Percentiles rank a stretch among this genome's conserved stretches.
Conservation (phyloP, 2,888 invertebrate genomes). For the Ectemnius lituratus region DNA sequence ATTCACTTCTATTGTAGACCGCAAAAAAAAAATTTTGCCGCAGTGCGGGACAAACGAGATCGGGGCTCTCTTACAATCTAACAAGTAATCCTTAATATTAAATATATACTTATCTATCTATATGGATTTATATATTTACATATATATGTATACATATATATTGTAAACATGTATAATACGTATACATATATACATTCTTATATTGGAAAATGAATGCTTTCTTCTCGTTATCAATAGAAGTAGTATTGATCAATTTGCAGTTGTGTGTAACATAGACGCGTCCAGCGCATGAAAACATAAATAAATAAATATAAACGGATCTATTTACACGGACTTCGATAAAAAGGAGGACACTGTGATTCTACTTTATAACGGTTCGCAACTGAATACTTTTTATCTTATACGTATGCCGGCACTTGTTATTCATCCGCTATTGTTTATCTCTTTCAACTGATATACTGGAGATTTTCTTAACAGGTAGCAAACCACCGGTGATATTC, state of each 20-base stretch:
- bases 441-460: not conserved
- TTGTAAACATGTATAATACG: constrained; percentile 20
- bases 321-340: constrained; percentile 66
- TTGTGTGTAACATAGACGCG: constrained; percentile 72
- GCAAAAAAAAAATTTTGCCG: constrained; percentile 52
- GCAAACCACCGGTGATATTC: not conserved
- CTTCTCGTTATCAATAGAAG: constrained; percentile 61
- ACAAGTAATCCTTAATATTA: constrained; percentile 68
- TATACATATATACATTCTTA: constrained; percentile 52
- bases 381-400: not conserved
- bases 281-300: constrained; percentile 76
- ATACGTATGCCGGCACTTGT: not conserved
- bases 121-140: constrained; percentile 56
- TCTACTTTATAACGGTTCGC: constrained; percentile 10
- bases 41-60: constrained; percentile 70
- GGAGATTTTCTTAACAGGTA: not conserved
- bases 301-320: constrained; percentile 74
- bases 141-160: constrained; percentile 55
- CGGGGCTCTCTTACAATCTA: constrained; percentile 68
- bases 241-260: constrained; percentile 63
- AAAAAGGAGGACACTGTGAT: constrained; percentile 10
- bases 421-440: not conserved
- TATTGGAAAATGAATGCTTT: constrained; percentile 66
- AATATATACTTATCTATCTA: constrained; percentile 55
- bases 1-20: constrained; percentile 40